These are phyloP conservation scores for Episyrphus balteatus DNA, from an alignment of 1,140 invertebrate genomes.

Conservation along the genomic window DNA sequence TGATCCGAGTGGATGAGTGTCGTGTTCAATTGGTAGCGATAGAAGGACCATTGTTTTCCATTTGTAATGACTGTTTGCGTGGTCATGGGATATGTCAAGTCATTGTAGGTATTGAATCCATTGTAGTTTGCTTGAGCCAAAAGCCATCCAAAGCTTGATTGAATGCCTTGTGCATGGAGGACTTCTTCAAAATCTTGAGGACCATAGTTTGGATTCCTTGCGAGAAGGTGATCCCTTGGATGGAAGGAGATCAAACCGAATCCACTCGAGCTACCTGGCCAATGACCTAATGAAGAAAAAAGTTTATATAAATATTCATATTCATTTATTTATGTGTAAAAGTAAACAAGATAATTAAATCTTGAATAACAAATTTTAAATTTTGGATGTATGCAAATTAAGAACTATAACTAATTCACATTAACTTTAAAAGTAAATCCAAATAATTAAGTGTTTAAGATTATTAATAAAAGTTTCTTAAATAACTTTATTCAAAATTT, in stretches of 20 bases:
- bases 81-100: slow-evolving; percentile 77
- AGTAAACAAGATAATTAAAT: slow-evolving; percentile 17
- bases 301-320: too few relatives aligned
- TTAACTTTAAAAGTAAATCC: too few relatives aligned
- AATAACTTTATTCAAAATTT: too few relatives aligned
- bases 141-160: slow-evolving; percentile 68
- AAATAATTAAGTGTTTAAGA: too few relatives aligned
- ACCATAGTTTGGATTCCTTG: slow-evolving; percentile 37
- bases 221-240: slow-evolving; percentile 44
- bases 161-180: slow-evolving; percentile 58
- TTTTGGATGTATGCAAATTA: too few relatives aligned
- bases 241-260: slow-evolving; percentile 68
- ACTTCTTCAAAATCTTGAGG: slow-evolving; percentile 47
- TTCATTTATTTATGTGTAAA: background rate
- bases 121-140: slow-evolving; percentile 69
- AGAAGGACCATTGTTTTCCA: slow-evolving; percentile 72
- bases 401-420: too few relatives aligned
- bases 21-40: slow-evolving; percentile 82
- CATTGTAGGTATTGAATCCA: slow-evolving; percentile 79
- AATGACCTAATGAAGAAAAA: too few relatives aligned
- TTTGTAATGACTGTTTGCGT: slow-evolving; percentile 78
- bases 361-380: too few relatives aligned
- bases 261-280: slow-evolving; percentile 62
- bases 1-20: slow-evolving; percentile 50
- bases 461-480: too few relatives aligned